Percentiles rank a stretch among this genome's conserved stretches.
Evolutionary conservation across 2,113 vertebrate species (phyloP).

Genomic region (Thermophis baileyi): DNA sequence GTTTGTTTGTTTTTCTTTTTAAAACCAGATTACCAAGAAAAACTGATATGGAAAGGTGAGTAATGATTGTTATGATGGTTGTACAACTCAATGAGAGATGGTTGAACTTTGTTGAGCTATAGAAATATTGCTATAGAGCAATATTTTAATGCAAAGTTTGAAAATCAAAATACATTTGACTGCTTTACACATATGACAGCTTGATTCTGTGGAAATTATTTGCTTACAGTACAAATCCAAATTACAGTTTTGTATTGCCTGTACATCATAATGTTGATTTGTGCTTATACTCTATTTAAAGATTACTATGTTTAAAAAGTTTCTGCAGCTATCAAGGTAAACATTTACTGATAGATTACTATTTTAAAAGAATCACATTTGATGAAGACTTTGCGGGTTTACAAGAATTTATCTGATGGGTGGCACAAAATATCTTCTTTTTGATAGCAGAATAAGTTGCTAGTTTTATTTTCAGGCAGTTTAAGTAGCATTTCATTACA

Average conservation of each 20-base stretch:
- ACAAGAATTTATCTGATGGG: not conserved
- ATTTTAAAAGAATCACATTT: not conserved
- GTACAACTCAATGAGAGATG: not conserved
- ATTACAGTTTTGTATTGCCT: not conserved
- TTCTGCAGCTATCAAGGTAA: not conserved
- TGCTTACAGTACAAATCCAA: not conserved
- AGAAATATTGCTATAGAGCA: not conserved
- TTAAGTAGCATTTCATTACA: not conserved
- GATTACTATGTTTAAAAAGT: not conserved
- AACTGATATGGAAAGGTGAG: constrained; percentile 98
- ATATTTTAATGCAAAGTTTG: not conserved
- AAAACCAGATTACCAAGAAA: constrained; percentile 87
- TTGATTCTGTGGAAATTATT: not conserved
- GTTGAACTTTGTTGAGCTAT: not conserved
- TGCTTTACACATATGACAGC: not conserved
- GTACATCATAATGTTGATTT: not conserved
- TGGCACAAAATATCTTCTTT: not conserved
- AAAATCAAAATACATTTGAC: not conserved
- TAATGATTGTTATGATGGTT: constrained; percentile 17
- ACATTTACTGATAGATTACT: not conserved
- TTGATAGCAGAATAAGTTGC: not conserved
- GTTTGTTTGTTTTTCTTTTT: not conserved
- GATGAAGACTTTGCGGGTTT: not conserved
- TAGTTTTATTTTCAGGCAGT: not conserved
- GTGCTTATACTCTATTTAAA: not conserved